These are phyloP conservation scores for Euspilapteryx auroguttella DNA, from an alignment of 2,888 invertebrate species.

Conservation along the genomic window DNA sequence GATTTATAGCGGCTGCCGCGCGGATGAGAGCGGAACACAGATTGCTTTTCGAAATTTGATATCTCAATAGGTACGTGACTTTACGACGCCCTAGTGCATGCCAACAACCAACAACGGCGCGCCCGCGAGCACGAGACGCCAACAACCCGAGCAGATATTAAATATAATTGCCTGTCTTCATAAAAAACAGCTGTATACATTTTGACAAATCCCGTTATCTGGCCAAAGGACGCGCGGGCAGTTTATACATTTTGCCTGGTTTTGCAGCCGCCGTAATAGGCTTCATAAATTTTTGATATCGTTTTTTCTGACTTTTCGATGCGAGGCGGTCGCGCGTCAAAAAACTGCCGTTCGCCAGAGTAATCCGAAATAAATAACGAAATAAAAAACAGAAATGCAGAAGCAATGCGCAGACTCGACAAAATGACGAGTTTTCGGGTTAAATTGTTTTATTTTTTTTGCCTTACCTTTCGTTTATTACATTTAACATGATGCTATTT, in stretches of 20 bases:
- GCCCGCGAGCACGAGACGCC: background rate
- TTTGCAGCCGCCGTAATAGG: constrained; percentile 40
- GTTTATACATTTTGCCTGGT: constrained; percentile 39
- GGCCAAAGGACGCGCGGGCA: constrained; percentile 14
- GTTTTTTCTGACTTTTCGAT: constrained; percentile 30
- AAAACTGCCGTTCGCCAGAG: constrained; percentile 11
- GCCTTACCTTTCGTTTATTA: no score
- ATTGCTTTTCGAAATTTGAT: constrained; percentile 54
- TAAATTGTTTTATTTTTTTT: no score
- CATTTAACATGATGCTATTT: no score
- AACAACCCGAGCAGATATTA: constrained; percentile 14
- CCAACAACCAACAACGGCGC: no score
- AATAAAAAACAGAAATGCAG: no score
- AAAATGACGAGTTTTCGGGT: no score
- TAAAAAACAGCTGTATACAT: constrained; percentile 21
- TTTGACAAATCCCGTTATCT: constrained; percentile 39
- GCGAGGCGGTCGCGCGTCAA: constrained; percentile 11
- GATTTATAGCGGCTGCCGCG: constrained; percentile 39
- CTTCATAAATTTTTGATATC: constrained; percentile 49
- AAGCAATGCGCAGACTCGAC: no score
- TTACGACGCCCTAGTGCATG: constrained; percentile 43
- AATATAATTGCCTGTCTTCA: constrained; percentile 28
- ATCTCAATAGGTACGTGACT: constrained; percentile 36
- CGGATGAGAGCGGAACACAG: constrained; percentile 27
- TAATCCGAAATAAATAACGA: no score